These are phyloP conservation scores for Campaea margaritaria DNA, from an alignment of 2,888 invertebrate genomes.

Conservation along the genomic window DNA sequence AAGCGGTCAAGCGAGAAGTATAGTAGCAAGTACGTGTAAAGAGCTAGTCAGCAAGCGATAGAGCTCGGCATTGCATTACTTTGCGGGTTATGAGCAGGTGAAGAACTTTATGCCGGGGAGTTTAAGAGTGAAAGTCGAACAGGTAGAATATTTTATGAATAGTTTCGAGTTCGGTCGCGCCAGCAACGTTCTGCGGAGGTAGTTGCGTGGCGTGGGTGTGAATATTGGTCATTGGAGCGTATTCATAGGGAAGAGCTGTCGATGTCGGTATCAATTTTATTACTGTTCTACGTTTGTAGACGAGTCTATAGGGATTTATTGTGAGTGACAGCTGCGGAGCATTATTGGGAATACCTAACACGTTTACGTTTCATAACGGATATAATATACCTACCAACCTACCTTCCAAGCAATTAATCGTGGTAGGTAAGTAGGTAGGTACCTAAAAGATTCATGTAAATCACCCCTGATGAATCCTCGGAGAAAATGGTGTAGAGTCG, in stretches of 20 bases:
- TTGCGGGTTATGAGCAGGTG: conserved; percentile 8
- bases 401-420: too few relatives aligned
- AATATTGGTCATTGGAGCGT: conserved; percentile 52
- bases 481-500: too few relatives aligned
- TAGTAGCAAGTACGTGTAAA: too few relatives aligned
- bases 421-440: too few relatives aligned
- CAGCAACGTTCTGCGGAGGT: conserved; percentile 42
- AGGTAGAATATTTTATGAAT: conserved; percentile 5
- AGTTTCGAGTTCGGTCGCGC: conserved; percentile 10
- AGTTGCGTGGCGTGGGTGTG: conserved; percentile 48
- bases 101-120: conserved; percentile 9
- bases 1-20: conserved; percentile 30
- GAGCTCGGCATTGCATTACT: conserved; percentile 3
- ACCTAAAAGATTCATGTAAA: too few relatives aligned
- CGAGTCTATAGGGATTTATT: conserved; percentile 29
- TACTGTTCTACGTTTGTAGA: conserved; percentile 36
- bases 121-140: conserved; percentile 21
- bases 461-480: too few relatives aligned
- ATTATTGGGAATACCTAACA: too few relatives aligned
- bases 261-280: conserved; percentile 51
- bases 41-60: not conserved
- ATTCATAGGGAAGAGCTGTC: conserved; percentile 55
- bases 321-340: conserved; percentile 28
- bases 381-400: too few relatives aligned
- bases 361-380: too few relatives aligned